Evolutionary conservation across 2,888 invertebrate species (phyloP).

Genomic region (Anarsia innoxiella): DNA sequence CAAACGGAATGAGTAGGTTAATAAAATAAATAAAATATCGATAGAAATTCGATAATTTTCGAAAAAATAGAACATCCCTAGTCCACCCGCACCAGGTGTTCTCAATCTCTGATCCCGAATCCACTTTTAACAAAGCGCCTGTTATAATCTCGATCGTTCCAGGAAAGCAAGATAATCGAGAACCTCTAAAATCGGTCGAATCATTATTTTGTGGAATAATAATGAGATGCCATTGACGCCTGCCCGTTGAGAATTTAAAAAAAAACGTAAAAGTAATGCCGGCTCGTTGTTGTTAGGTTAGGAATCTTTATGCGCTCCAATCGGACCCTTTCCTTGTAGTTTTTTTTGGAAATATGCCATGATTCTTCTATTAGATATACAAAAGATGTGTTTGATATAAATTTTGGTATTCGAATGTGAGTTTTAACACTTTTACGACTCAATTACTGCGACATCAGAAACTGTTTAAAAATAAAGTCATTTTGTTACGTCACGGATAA

Average conservation of each 20-base stretch:
- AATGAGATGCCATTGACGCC: constrained; percentile 55
- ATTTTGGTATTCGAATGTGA: constrained; percentile 7
- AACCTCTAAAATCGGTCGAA: constrained; percentile 39
- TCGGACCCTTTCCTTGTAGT: constrained; percentile 6
- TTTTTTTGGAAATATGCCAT: constrained; percentile 8
- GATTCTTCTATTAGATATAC: constrained; percentile 1
- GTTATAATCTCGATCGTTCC: constrained; percentile 48
- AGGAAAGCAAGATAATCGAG: constrained; percentile 51
- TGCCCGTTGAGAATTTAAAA: constrained; percentile 21
- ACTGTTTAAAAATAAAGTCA: constrained; percentile 7
- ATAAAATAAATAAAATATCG: constrained; percentile 13
- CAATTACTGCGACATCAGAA: constrained; percentile 8
- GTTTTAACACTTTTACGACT: constrained; percentile 11
- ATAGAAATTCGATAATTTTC: too few relatives aligned
- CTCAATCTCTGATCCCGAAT: constrained; percentile 35
- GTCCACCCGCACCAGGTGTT: constrained; percentile 46
- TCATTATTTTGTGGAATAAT: constrained; percentile 61
- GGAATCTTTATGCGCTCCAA: constrained; percentile 9
- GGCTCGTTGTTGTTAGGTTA: constrained; percentile 9
- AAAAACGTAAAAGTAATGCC: constrained; percentile 17
- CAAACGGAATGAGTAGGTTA: too few relatives aligned
- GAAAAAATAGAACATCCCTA: constrained; percentile 22
- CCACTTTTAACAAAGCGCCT: constrained; percentile 38
- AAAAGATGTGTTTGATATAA: constrained; percentile 6
- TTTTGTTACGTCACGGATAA: constrained; percentile 3